phyloP scores from a whole-genome alignment of 2,113 vertebrate species.

The Xiphophorus maculatus region DNA sequence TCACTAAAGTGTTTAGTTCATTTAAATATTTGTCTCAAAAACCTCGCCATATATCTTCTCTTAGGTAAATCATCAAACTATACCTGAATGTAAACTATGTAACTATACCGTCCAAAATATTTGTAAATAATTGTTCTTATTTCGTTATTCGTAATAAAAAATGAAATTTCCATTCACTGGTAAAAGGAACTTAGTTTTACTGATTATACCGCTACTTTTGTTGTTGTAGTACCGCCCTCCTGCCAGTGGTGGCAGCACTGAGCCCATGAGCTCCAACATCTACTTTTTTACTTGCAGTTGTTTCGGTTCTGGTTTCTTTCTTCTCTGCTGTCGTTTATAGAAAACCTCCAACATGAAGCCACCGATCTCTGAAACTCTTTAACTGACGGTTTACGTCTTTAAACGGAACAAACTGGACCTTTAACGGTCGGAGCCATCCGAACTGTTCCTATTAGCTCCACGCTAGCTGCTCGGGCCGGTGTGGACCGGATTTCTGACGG shows the following conservation, averaged over 20 bases:
- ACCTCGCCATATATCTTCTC: too few species aligned
- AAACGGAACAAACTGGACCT: neutral
- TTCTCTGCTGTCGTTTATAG: neutral
- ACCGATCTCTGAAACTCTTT: neutral
- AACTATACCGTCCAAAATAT: too few species aligned
- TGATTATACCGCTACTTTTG: neutral
- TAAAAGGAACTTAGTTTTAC: too few species aligned
- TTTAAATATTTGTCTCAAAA: too few species aligned
- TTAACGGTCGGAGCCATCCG: too few species aligned
- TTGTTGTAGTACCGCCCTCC: constrained; percentile 3
- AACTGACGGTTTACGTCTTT: too few species aligned
- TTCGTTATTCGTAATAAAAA: too few species aligned
- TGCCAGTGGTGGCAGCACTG: constrained; percentile 32
- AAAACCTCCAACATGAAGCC: neutral
- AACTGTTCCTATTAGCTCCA: neutral
- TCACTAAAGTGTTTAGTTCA: too few species aligned
- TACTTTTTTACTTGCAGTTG: neutral
- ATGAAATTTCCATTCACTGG: too few species aligned
- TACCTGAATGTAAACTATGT: too few species aligned
- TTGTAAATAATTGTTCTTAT: too few species aligned
- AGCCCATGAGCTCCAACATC: neutral
- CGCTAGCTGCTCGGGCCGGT: neutral
- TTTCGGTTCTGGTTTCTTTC: neutral
- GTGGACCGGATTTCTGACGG: neutral
- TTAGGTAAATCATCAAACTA: too few species aligned